phyloP scores from a whole-genome alignment of 1,140 invertebrate species.

The Zaprionus taronus region DNA sequence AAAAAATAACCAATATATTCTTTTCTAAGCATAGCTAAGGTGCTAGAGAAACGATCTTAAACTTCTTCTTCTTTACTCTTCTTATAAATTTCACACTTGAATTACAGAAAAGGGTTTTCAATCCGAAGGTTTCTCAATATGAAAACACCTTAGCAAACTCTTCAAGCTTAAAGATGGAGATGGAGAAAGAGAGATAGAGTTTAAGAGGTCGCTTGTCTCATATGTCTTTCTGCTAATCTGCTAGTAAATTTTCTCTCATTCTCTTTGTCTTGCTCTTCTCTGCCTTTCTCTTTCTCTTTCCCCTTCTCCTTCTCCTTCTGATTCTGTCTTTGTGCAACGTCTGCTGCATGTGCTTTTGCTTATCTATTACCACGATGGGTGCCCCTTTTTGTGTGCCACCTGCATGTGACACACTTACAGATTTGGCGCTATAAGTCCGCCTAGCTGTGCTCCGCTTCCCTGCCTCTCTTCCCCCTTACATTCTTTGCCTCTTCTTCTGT shows the following conservation, averaged over 20 bases:
- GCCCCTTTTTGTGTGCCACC: background rate
- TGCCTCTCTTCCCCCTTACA: background rate
- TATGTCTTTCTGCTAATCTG: background rate
- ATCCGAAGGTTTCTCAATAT: too few species aligned
- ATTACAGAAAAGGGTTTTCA: too few species aligned
- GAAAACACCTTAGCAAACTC: background rate
- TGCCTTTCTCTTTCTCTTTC: background rate
- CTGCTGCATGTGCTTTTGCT: slow-evolving; percentile 1
- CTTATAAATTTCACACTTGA: too few species aligned
- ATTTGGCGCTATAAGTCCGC: background rate
- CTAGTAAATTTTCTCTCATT: background rate
- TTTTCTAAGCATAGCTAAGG: too few species aligned
- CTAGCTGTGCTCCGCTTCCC: background rate
- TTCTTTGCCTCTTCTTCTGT: too few species aligned
- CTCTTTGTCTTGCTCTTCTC: too few species aligned
- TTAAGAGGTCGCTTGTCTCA: background rate
- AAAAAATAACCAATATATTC: too few species aligned
- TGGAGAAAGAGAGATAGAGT: background rate
- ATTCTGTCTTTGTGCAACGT: background rate
- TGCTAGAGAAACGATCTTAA: too few species aligned
- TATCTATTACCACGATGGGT: background rate
- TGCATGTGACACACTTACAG: slow-evolving; percentile 1
- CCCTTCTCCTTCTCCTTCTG: too few species aligned
- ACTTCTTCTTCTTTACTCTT: too few species aligned
- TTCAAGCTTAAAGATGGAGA: background rate